These are phyloP conservation scores for Meteorus sp. DNA, from an alignment of 1,140 invertebrate genomes.

Conservation along the genomic window DNA sequence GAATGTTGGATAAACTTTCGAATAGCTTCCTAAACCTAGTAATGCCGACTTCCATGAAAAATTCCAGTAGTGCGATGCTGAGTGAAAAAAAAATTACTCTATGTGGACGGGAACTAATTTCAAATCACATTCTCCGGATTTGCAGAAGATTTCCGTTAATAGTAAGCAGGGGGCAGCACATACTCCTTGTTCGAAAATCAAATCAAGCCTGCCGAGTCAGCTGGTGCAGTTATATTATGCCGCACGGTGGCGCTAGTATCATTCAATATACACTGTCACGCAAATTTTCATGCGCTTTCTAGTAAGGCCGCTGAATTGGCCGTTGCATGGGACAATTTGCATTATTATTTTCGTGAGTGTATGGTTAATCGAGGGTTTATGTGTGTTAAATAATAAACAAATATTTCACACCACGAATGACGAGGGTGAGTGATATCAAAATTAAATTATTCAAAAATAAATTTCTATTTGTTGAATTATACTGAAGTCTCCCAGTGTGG, in stretches of 20 bases:
- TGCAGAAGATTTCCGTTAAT: no score
- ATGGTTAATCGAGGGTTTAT: no score
- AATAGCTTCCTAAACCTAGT: no score
- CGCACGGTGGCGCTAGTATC: slow-evolving; percentile 36
- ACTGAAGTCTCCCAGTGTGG: neutral
- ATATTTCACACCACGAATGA: slow-evolving; percentile 28
- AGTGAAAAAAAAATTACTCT: no score
- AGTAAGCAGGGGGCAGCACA: slow-evolving; percentile 6
- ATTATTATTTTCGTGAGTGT: slow-evolving; percentile 23
- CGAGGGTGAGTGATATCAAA: slow-evolving; percentile 30
- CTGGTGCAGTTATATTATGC: neutral
- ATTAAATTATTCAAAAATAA: slow-evolving; percentile 26
- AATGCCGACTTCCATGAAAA: no score
- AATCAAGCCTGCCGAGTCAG: neutral
- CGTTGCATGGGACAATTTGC: slow-evolving; percentile 43
- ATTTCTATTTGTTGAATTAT: slow-evolving; percentile 9
- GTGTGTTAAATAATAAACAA: no score
- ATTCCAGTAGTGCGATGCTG: no score
- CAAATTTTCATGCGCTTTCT: slow-evolving; percentile 36
- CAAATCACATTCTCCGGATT: no score
- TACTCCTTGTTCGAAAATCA: slow-evolving; percentile 23
- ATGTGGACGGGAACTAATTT: no score
- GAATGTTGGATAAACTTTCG: no score
- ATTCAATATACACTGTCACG: slow-evolving; percentile 25
- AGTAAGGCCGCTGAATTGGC: slow-evolving; percentile 41